Percentiles rank a stretch among this genome's conserved stretches.
These are phyloP conservation scores for Steatocranus sp. DNA, from an alignment of 2,797 vertebrate species.

Conservation along the genomic window DNA sequence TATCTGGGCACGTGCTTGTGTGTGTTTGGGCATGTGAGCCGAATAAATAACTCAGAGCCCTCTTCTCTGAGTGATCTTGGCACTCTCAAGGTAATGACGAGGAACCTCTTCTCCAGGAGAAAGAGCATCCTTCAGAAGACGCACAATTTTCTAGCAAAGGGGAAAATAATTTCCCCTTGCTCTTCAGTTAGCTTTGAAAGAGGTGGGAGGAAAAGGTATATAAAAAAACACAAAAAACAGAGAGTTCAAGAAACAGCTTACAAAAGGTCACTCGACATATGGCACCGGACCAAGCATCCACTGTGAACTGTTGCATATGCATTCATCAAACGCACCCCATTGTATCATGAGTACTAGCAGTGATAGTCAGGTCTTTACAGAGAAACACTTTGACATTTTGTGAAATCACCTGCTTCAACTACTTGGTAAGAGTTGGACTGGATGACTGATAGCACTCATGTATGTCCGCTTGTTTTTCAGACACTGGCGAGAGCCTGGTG, in stretches of 20 bases:
- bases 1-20: not conserved
- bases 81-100: conserved; percentile 53
- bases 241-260: not conserved
- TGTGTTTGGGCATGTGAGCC: not conserved
- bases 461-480: not conserved
- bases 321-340: not conserved
- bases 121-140: conserved; percentile 29
- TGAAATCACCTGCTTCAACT: not conserved
- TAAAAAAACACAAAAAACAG: not conserved
- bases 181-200: conserved; percentile 29
- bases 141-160: conserved; percentile 31
- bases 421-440: not conserved
- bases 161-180: conserved; percentile 26
- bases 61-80: conserved; percentile 36
- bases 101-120: conserved; percentile 44
- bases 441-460: not conserved
- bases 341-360: not conserved
- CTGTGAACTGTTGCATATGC: not conserved
- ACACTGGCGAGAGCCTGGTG: not conserved
- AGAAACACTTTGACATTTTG: not conserved
- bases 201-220: not conserved
- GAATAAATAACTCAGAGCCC: conserved; percentile 32
- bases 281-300: not conserved
- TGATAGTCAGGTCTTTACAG: not conserved
- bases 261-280: not conserved